These are phyloP conservation scores for Metopolophium dirhodum DNA, from an alignment of 1,140 invertebrate genomes.

Conservation along the genomic window DNA sequence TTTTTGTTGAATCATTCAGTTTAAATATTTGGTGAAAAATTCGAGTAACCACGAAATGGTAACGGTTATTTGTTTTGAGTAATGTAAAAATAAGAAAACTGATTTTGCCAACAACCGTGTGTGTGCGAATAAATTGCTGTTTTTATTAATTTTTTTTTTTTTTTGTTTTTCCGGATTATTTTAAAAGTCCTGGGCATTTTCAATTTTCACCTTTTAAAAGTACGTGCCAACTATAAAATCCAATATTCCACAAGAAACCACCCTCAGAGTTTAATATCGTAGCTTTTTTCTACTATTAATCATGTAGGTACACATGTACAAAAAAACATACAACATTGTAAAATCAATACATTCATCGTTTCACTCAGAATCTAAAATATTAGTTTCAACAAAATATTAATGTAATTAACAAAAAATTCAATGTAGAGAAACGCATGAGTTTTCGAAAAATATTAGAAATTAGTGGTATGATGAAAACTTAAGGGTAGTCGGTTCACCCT, in stretches of 20 bases:
- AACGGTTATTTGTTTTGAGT: no score
- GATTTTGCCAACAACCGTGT: no score
- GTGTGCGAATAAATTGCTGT: no score
- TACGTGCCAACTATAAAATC: background rate
- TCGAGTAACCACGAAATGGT: no score
- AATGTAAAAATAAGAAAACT: no score
- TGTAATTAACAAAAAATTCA: background rate
- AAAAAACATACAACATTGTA: background rate
- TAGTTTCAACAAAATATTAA: background rate
- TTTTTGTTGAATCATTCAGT: no score
- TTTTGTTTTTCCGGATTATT: background rate
- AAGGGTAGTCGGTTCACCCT: background rate
- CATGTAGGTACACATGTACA: background rate
- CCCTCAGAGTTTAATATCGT: background rate
- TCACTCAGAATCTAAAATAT: background rate
- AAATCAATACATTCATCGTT: no score
- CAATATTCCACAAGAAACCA: background rate
- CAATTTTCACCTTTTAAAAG: background rate
- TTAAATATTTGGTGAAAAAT: no score
- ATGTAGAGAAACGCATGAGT: background rate
- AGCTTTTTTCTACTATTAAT: background rate
- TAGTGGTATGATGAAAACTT: background rate
- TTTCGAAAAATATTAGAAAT: background rate
- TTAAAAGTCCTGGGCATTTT: background rate
- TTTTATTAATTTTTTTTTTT: no score